Conservation (phyloP, 1,140 invertebrate genomes). For the Ectropis grisescens region DNA sequence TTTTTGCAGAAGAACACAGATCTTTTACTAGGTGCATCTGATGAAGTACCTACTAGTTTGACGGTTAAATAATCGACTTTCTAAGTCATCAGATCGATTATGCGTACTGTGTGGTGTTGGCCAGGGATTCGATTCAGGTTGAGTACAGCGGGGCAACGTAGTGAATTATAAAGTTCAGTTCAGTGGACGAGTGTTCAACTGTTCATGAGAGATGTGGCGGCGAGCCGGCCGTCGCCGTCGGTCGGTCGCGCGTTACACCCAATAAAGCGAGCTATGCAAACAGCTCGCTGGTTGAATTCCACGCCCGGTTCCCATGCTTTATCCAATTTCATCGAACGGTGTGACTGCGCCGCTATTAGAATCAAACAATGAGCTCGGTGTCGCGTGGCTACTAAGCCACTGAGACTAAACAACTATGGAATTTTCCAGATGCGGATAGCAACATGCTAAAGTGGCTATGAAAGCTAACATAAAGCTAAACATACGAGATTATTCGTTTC, state of each 20-base stretch:
- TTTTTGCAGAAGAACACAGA: no score
- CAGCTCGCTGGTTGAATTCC: constrained; percentile 50
- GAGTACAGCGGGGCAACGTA: no score
- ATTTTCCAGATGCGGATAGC: constrained; percentile 28
- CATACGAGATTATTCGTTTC: constrained; percentile 3
- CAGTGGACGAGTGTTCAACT: no score
- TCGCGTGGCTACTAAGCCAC: constrained; percentile 28
- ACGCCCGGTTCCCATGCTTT: constrained; percentile 54
- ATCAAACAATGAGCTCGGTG: constrained; percentile 46
- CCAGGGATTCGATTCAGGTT: no score
- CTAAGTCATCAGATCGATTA: no score
- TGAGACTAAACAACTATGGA: constrained; percentile 26
- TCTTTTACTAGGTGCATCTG: no score
- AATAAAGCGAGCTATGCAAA: constrained; percentile 65
- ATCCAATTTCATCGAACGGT: constrained; percentile 60
- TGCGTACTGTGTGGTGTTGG: no score
- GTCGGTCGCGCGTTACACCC: constrained; percentile 48
- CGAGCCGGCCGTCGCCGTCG: constrained; percentile 2
- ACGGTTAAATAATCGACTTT: no score
- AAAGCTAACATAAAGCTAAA: constrained; percentile 1
- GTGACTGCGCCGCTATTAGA: constrained; percentile 35
- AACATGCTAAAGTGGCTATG: no score
- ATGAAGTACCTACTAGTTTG: no score
- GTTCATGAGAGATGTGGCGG: no score
- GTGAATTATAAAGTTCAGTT: no score